Evolutionary conservation across 2,113 vertebrate species (phyloP), one percentile per base, ranked within the genome.

Genomic region (Heloderma charlesbogerti): DNA sequence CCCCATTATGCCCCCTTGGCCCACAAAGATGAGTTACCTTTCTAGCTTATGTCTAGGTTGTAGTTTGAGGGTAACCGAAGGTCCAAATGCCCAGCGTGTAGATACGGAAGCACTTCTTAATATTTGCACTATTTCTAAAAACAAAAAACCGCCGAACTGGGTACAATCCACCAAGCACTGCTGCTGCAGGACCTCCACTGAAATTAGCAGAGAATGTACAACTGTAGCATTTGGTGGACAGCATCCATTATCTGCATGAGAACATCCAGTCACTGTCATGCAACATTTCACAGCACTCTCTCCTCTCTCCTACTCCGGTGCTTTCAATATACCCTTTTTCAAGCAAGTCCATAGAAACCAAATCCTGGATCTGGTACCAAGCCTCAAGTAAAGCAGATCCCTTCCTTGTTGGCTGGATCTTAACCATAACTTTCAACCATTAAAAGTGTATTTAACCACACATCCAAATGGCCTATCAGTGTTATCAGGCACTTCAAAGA

Each of bases 401-500:
- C 0, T 80, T n/a, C 81, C 89, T 66, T 89, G 94, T 94, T 92
- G 94, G 94, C 94, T 95, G 95, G 95, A 91, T 95, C 92, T 93
- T 93, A 94, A 94, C 95, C 91, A 90, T 95, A 95, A 40, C 93
- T 95, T 95, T 95, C 94, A 95, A 95, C 92, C 93, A 95, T 93
- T 96, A 94, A 95, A 96, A 84, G 95, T 93, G 91, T 95, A 86
- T 91, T 94, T 45, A 87, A 95, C 95, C 94, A 27, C 83, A 95
- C 91, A 91, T 93, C 94, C 87, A 60, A 51, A 90, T 81, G 95
- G 97, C 96, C 97, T 95, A 92, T 94, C 97, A 96, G 95, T 97
- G 95, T 96, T 97, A 97, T 96, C 97, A 97, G 97, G 97, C 97
- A 98, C 97, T 98, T 98, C 95, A 97, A 96, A 97, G 93, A 95